phyloP scores from a whole-genome alignment of 2,888 invertebrate species.

The Trachelus iudaicus region DNA sequence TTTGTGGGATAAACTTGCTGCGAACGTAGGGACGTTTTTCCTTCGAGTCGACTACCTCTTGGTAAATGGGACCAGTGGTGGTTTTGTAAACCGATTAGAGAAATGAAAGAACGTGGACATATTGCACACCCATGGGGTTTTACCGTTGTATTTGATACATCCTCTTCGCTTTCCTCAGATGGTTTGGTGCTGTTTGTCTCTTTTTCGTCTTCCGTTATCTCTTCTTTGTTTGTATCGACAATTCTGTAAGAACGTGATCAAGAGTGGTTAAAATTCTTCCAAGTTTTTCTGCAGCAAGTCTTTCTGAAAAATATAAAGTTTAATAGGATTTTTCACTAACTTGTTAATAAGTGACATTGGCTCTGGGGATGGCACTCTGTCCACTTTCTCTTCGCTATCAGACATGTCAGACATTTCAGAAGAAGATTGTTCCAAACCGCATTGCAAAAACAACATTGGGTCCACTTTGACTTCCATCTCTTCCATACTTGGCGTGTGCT shows the following conservation, averaged over 20 bases:
- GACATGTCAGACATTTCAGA: constrained; percentile 55
- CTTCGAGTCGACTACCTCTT: constrained; percentile 55
- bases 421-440: constrained; percentile 66
- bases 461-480: constrained; percentile 78
- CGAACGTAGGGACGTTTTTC: constrained; percentile 51
- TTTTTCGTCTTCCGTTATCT: not conserved
- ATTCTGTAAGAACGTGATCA: not conserved
- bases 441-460: constrained; percentile 76
- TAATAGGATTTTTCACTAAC: constrained; percentile 29
- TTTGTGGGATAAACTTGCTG: constrained; percentile 55
- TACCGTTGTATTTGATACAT: constrained; percentile 16
- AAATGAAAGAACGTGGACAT: constrained; percentile 70
- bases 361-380: constrained; percentile 34
- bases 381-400: constrained; percentile 58
- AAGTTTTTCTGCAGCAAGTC: not conserved
- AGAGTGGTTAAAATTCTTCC: not conserved
- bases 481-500: constrained; percentile 52
- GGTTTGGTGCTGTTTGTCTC: constrained; percentile 14
- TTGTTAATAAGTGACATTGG: constrained; percentile 41
- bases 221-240: constrained; percentile 33
- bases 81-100: constrained; percentile 72
- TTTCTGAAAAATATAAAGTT: not conserved
- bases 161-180: constrained; percentile 30
- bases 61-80: constrained; percentile 73
- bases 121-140: constrained; percentile 71